Conservation (phyloP, 2,888 invertebrate species). For the Lypha dubia region DNA sequence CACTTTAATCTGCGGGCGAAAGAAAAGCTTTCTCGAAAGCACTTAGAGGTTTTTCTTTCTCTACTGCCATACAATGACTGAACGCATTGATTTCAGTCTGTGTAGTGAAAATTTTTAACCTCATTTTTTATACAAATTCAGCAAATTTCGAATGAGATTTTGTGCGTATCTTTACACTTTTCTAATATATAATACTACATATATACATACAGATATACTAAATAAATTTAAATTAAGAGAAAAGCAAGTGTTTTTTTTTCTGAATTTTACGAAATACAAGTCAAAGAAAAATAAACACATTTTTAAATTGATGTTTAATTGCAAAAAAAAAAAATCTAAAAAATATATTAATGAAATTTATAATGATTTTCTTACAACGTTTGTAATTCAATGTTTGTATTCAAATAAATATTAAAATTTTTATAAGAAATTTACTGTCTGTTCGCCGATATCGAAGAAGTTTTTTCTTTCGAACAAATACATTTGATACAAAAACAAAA, state of each 20-base stretch:
- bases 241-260: slow-evolving; percentile 43
- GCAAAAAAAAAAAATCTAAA: slow-evolving; percentile 25
- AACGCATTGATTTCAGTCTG: slow-evolving; percentile 56
- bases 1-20: slow-evolving; percentile 25
- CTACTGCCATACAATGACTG: slow-evolving; percentile 74
- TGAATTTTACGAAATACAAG: slow-evolving; percentile 31
- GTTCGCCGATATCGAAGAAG: too few relatives aligned
- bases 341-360: background rate
- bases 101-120: slow-evolving; percentile 39
- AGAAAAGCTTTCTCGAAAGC: slow-evolving; percentile 60
- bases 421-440: background rate
- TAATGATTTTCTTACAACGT: slow-evolving; percentile 1
- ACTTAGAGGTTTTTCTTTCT: slow-evolving; percentile 73
- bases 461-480: too few relatives aligned
- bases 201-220: background rate
- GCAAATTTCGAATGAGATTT: slow-evolving; percentile 58
- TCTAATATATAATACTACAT: background rate
- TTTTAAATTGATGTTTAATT: slow-evolving; percentile 32
- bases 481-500: too few relatives aligned
- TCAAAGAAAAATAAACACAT: slow-evolving; percentile 33
- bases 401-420: background rate
- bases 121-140: slow-evolving; percentile 57
- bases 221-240: slow-evolving; percentile 21
- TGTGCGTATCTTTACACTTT: slow-evolving; percentile 53
- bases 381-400: background rate